Evolutionary conservation across 2,888 invertebrate genomes (phyloP), one percentile per base, ranked within the genome.

Genomic region (Atethmia centrago): DNA sequence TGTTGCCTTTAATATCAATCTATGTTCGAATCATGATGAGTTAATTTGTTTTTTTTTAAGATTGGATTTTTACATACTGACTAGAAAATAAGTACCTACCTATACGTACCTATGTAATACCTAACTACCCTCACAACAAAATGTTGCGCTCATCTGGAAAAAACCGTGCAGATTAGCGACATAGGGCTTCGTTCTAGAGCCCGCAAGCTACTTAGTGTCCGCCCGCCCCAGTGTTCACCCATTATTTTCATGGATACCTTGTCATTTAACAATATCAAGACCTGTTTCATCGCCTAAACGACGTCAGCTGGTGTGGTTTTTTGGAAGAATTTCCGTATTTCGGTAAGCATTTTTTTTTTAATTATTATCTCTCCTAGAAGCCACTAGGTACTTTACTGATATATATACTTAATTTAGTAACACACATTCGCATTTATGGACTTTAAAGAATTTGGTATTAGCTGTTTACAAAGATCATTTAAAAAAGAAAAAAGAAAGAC

Each of bases 141-240:
- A 89, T 83, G 93, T 94, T 92, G 64, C 3, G 4, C 53, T 31
- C 82, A 74, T 16, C 94, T 94, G 94, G 83, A 91, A 91, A 88
- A 90, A 93, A 92, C 90, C 88, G 87, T 88, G 88, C 91, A 93
- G 95, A 95, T 95, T 95, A 96, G 71, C 80, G 71, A 76, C 74
- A 80, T 94, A 93, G 71, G 95, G 96, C 91, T 96, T 95, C 95
- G 75, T 82, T 88, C 85, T 83, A 87, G 88, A 90, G 88, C 89
- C 83, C 89, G 87, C 88, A 88, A 87, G 83, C 89, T 87, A 91
- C 92, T 93, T 92, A 93, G 90, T 90, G 87, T 74, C 82, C 87
- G 76, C 87, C 88, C 83, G 85, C 82, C 84, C 83, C 88, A 89
- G 89, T 86, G 88, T 81, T 87, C 86, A 86, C 84, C 89, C 80